Evolutionary conservation across 2,888 invertebrate genomes (phyloP).

Genomic region (Luffia ferchaultella): DNA sequence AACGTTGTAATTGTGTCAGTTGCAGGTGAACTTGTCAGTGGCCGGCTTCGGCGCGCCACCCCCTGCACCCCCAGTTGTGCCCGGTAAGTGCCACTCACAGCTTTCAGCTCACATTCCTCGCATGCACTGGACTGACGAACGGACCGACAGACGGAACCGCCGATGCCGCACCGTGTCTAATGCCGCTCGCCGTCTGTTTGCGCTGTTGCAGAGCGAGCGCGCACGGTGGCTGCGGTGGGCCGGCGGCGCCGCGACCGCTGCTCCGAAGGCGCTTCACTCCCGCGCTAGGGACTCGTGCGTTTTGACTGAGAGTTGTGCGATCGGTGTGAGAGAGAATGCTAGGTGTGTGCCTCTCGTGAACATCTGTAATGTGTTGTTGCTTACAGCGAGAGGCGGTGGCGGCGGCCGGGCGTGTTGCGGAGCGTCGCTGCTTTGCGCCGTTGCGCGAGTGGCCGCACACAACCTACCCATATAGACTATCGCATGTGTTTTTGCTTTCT

Average conservation of each 20-base stretch:
- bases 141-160: background rate
- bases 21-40: background rate
- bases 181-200: background rate
- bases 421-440: background rate
- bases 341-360: background rate
- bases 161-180: background rate
- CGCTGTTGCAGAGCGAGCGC: background rate
- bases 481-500: slow-evolving; percentile 51
- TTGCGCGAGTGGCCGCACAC: background rate
- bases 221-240: background rate
- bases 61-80: background rate
- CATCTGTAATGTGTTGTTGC: background rate
- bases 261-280: background rate
- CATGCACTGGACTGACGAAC: background rate
- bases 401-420: background rate
- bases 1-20: background rate
- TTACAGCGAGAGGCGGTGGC: background rate
- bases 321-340: background rate
- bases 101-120: background rate
- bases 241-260: background rate
- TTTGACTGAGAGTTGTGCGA: background rate
- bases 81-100: background rate
- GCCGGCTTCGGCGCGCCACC: background rate
- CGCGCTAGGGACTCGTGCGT: background rate
- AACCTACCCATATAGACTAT: background rate